Conservation (phyloP, 1,140 invertebrate species). For the Drosophila guanche region DNA sequence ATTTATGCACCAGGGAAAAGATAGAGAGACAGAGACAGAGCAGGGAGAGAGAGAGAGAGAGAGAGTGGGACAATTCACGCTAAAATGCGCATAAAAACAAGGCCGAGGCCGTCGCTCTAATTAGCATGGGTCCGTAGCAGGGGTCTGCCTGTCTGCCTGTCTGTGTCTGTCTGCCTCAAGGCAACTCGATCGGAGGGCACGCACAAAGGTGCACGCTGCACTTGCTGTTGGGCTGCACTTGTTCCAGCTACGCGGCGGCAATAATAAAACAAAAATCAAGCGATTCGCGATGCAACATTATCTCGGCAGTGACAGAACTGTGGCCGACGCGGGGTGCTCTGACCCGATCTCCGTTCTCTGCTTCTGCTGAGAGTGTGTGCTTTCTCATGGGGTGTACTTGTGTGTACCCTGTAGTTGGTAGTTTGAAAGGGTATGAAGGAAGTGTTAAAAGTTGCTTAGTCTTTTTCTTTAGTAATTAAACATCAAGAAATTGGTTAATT, state of each 20-base stretch:
- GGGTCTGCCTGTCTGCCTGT: neutral
- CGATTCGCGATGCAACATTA: constrained; percentile 43
- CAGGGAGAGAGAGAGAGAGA: neutral
- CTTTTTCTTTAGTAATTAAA: too few relatives aligned
- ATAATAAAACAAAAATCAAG: constrained; percentile 61
- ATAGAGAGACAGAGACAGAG: constrained; percentile 1
- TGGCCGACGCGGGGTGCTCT: constrained; percentile 8
- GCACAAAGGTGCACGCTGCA: constrained; percentile 63
- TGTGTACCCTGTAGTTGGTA: neutral
- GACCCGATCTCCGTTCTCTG: constrained; percentile 37
- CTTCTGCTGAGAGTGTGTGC: constrained; percentile 30
- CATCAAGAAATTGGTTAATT: too few relatives aligned
- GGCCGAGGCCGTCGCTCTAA: constrained; percentile 78
- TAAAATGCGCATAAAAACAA: constrained; percentile 77
- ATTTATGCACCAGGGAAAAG: constrained; percentile 61
- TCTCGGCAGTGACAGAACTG: constrained; percentile 53
- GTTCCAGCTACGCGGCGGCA: neutral
- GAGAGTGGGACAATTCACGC: constrained; percentile 62
- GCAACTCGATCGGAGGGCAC: neutral
- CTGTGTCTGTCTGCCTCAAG: too few relatives aligned
- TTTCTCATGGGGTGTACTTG: constrained; percentile 17
- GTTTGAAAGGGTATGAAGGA: too few relatives aligned
- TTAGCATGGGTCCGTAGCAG: constrained; percentile 59
- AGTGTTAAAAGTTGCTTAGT: too few relatives aligned
- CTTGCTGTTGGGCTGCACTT: constrained; percentile 39